Percentiles rank a stretch among this genome's conserved stretches.
These are phyloP conservation scores for Bombus vancouverensis DNA, from an alignment of 1,140 invertebrate species.

Conservation along the genomic window DNA sequence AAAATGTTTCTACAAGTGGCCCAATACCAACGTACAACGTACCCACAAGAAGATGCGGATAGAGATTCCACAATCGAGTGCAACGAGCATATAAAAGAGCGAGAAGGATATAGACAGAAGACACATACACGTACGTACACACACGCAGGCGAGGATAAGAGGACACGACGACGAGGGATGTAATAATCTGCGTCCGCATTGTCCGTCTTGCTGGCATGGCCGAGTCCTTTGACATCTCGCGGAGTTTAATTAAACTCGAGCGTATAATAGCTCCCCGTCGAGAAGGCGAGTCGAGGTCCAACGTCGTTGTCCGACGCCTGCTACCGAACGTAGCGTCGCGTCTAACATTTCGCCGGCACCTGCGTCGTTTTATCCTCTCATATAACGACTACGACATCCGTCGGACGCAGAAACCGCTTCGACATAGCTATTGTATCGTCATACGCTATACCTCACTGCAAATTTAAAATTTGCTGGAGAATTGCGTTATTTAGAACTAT, in stretches of 20 bases:
- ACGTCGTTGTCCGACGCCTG: slow-evolving; percentile 59
- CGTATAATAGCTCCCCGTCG: slow-evolving; percentile 72
- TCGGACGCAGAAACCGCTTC: neutral
- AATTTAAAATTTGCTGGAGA: too few species aligned
- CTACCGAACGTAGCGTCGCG: slow-evolving; percentile 36
- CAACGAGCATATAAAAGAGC: neutral
- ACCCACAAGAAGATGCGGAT: too few species aligned
- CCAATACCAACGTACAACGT: too few species aligned
- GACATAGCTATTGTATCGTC: slow-evolving; percentile 1
- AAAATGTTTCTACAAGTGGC: too few species aligned
- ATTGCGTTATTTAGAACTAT: too few species aligned
- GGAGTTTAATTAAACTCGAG: slow-evolving; percentile 80
- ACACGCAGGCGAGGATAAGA: slow-evolving; percentile 29
- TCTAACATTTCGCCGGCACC: slow-evolving; percentile 56
- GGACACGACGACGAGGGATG: slow-evolving; percentile 75
- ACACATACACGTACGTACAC: neutral
- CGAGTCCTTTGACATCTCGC: slow-evolving; percentile 80
- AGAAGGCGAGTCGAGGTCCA: slow-evolving; percentile 60
- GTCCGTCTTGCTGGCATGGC: slow-evolving; percentile 78
- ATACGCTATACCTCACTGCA: neutral
- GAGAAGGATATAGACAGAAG: neutral
- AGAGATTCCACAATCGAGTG: neutral
- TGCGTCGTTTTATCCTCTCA: slow-evolving; percentile 27
- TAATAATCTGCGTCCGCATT: slow-evolving; percentile 81
- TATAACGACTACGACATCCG: neutral